Evolutionary conservation across 2,888 invertebrate species (phyloP), one percentile per base, ranked within the genome.

Genomic region (Ormyrus pomaceus): DNA sequence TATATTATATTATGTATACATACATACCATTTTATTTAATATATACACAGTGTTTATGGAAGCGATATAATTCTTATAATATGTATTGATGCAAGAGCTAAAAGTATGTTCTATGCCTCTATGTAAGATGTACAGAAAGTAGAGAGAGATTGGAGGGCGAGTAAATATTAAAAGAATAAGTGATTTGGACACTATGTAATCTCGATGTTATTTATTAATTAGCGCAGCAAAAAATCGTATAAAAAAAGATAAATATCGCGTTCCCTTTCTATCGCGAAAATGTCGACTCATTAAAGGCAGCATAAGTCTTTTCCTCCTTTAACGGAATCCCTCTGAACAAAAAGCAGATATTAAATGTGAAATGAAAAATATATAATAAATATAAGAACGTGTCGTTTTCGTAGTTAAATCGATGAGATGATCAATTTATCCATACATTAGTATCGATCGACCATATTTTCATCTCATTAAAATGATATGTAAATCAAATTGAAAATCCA

Each of bases 1-100:
- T 84, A 88, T 85, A 86, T 85, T 85, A 86, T 87, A 87, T 86
- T 86, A 83, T 86, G 85, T 86, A 87, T 86, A 86, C 82, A 84
- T 85, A 84, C 81, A 78, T 84, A 86, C 86, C 82, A 84, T 83
- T 88, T 87, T 85, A 87, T 88, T 87, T 86, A 83, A 84, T 84
- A 86, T 84, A 85, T 84, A 84, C 79, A 84, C 80, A 86, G 83
- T 83, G 78, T 79, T 78, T 81, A 82, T 83, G 75, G 62, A 83
- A 81, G 74, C 78, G 73, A 77, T 69, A 79, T 78, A 78, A 78
- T 78, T 76, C 72, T 82, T 80, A 82, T 83, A 70, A 83, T 82
- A 84, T 83, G 80, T 84, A 85, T 83, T 84, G 83, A 80, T 83
- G 82, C 82, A 82, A 82, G 80, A 81, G 77, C 77, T 80, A 82